Conservation (phyloP, 2,888 invertebrate species). For the Agelastica alni region DNA sequence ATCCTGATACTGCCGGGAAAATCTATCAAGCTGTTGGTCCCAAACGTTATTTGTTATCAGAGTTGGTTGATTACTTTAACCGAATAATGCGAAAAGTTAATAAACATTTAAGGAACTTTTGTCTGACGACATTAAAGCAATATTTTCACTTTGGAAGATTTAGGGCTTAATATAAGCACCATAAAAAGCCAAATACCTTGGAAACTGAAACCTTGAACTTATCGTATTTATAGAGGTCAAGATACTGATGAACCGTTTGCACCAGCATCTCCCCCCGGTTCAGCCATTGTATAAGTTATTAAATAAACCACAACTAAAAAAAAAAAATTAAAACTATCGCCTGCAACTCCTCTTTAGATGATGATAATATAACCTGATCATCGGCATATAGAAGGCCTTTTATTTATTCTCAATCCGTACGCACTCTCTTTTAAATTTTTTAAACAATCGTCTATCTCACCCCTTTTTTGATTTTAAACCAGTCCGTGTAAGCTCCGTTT, state of each 20-base stretch:
- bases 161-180: slow-evolving; percentile 75
- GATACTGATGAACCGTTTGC: slow-evolving; percentile 75
- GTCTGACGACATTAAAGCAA: slow-evolving; percentile 68
- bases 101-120: slow-evolving; percentile 79
- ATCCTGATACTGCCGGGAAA: slow-evolving; percentile 77
- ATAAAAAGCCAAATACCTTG: slow-evolving; percentile 84
- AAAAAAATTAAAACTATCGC: too few species aligned
- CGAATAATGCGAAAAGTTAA: slow-evolving; percentile 70
- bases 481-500: too few species aligned
- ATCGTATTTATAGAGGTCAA: slow-evolving; percentile 72
- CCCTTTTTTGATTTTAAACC: too few species aligned
- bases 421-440: too few species aligned
- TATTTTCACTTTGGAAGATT: slow-evolving; percentile 83
- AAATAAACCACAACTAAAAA: too few species aligned
- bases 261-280: slow-evolving; percentile 65
- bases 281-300: background rate
- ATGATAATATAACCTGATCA: too few species aligned
- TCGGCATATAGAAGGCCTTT: too few species aligned
- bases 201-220: slow-evolving; percentile 74
- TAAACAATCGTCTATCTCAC: too few species aligned
- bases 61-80: slow-evolving; percentile 84
- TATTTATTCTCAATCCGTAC: too few species aligned
- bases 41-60: slow-evolving; percentile 75
- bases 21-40: slow-evolving; percentile 86
- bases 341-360: too few species aligned